Base-by-base conservation (phyloP, 2,888 invertebrate species). In the Falcaria lacertinaria region DNA sequence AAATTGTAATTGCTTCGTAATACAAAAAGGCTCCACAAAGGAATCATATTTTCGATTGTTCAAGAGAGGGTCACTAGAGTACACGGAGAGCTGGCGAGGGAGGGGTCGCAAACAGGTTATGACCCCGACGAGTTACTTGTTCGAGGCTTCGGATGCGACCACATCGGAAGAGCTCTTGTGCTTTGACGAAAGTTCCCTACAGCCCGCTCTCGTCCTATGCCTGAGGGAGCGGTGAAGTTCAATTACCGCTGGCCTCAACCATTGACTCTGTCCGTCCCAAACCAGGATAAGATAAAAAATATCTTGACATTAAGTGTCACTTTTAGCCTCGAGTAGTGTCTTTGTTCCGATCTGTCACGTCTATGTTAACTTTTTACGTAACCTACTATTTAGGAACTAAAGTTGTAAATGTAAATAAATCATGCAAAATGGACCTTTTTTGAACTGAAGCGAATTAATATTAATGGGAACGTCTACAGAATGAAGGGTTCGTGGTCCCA, bases 91-190 rank as follows among this genome's bases (percentile, higher is more conserved):
- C 66, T 67, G 67, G 73, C 72, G 76, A 78, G 84, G 79, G 85
- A 83, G 82, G 87, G 88, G 88, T 87, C 88, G 84, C 85, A 85
- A 87, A 87, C 88, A 88, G 88, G 88, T 87, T 88, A 86, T 88
- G 88, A 88, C 88, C 88, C 82, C 86, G 84, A 85, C 87, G 82
- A 88, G 84, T 86, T 83, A 84, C 86, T 87, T 77, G 86, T 79
- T 81, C 78, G 78, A 79, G 83, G 81, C 80, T 75, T 80, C 73
- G 68, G 62, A 73, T 67, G 60, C 65, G 69, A 67, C 88, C 81
- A 84, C 52, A 48, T 47, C 55, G 36, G 44, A 67, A 80, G 85
- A 80, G 52, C 83, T 60, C 64, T 57, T 54, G 55, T 56, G 50
- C 54, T 55, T 60, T 64, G 59, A 63, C 48, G 59, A 58, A 52